Evolutionary conservation across 1,140 invertebrate genomes (phyloP), one percentile per base, ranked within the genome.

Genomic region (Myzus persicae): DNA sequence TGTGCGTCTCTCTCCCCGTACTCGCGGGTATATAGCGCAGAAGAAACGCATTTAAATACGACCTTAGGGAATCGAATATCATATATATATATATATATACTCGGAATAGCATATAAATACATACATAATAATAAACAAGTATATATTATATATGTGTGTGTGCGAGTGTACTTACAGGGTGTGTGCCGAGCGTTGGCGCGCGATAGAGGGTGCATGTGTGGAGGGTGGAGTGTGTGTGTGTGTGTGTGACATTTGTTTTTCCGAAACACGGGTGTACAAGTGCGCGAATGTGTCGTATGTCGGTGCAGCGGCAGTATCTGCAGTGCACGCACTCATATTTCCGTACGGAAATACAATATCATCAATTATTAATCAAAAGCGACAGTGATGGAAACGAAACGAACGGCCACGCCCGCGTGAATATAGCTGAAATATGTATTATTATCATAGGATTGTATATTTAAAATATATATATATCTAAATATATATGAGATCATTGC

Each of bases 31-130:
- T n/a, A n/a, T 18, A 14, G 22, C 5, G 31, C 4, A 42, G 76
- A 51, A 84, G 81, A 92, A 92, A 82, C 91, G 44, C 76, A 84
- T 92, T 92, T 92, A 92, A 92, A 92, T 92, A 92, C 67, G 42
- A 82, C 91, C 76, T 36, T 36, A 51, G 91, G 76, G 91, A 92
- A 91, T 91, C 36, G 40, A 91, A 91, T 51, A 76, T 59, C 54
- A 31, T 59, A 59, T 31, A 59, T 31, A 31, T 59, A 59, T 26
- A n/a, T n/a, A n/a, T 59, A 31, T 11, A 31, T 59, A 18, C 14
- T 31, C 54, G 54, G 1, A 31, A 59, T 31, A 59, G 26, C 14
- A 59, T 59, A 59, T 31, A 59, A 31, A 31, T 59, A 46, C 14
- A 46, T 46, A 46, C 44, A 46, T 46, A 46, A 9, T 46, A 46